These are phyloP conservation scores for Lethocerus indicus DNA, from an alignment of 1,140 invertebrate species.

Conservation along the genomic window DNA sequence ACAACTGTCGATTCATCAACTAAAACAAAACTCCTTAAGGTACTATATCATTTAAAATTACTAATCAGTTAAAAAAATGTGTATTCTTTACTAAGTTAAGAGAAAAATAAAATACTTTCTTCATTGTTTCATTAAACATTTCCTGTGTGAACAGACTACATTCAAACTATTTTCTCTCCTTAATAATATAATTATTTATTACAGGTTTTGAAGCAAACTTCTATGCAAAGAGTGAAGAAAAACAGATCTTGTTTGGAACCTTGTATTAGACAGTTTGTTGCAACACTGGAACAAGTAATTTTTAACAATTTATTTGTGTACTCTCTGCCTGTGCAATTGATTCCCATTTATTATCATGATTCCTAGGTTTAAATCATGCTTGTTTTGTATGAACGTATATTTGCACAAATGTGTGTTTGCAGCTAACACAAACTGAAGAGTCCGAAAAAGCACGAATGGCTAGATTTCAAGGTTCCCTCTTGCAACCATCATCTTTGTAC, in stretches of 20 bases:
- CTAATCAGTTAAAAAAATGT: neutral
- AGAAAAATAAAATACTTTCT: neutral
- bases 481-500: conserved; percentile 23
- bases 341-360: too few species aligned
- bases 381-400: too few species aligned
- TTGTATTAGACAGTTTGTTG: conserved; percentile 55
- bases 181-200: conserved; percentile 13
- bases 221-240: conserved; percentile 52
- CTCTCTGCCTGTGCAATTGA: too few species aligned
- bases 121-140: too few species aligned
- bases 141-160: neutral
- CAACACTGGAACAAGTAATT: conserved; percentile 39
- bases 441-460: conserved; percentile 24
- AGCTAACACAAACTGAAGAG: conserved; percentile 28
- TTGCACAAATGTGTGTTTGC: too few species aligned
- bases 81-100: neutral
- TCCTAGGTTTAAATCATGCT: too few species aligned
- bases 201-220: conserved; percentile 48
- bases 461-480: conserved; percentile 21
- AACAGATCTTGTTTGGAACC: conserved; percentile 64
- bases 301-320: too few species aligned
- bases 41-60: conserved; percentile 14
- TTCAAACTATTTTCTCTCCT: neutral
- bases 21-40: conserved; percentile 43
- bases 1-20: conserved; percentile 40